A percentile compares a stretch with the other conserved stretches of the same genome.
phyloP scores from a whole-genome alignment of 2,113 vertebrate species.

The Alligator mississippiensis region DNA sequence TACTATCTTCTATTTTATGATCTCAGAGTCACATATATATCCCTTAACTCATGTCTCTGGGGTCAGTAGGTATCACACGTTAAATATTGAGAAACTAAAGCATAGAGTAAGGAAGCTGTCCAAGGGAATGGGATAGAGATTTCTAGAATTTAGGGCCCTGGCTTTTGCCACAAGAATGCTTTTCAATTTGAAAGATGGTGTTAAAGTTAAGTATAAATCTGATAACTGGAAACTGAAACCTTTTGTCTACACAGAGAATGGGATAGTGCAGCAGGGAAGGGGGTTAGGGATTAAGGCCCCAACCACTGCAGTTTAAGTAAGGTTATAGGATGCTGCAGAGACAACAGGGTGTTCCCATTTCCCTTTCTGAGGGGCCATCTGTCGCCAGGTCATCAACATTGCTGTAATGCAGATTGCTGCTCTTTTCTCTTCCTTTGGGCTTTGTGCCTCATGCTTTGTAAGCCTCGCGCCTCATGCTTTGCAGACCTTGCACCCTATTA shows the following conservation, averaged over 20 bases:
- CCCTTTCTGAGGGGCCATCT: too few species aligned
- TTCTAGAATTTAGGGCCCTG: background rate
- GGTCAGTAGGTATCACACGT: background rate
- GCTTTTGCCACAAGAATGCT: background rate
- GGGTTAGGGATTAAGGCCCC: too few species aligned
- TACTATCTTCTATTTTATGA: background rate
- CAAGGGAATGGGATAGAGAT: background rate
- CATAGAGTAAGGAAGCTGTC: background rate
- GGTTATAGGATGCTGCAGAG: too few species aligned
- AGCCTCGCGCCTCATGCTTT: too few species aligned
- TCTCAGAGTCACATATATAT: background rate
- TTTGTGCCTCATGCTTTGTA: too few species aligned
- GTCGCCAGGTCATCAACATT: too few species aligned
- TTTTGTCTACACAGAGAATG: background rate
- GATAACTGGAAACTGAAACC: background rate
- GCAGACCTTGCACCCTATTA: too few species aligned
- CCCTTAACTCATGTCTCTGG: background rate
- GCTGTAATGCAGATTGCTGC: too few species aligned
- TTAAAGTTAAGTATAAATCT: background rate
- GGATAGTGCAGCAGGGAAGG: background rate
- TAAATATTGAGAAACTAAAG: background rate
- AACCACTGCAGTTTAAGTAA: too few species aligned
- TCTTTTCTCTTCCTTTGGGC: too few species aligned
- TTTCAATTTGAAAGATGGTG: constrained; percentile 17
- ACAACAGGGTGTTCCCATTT: too few species aligned